A percentile compares a stretch with the other conserved stretches of the same genome.
Conservation (phyloP, 2,113 vertebrate genomes). For the Fregata magnificens region DNA sequence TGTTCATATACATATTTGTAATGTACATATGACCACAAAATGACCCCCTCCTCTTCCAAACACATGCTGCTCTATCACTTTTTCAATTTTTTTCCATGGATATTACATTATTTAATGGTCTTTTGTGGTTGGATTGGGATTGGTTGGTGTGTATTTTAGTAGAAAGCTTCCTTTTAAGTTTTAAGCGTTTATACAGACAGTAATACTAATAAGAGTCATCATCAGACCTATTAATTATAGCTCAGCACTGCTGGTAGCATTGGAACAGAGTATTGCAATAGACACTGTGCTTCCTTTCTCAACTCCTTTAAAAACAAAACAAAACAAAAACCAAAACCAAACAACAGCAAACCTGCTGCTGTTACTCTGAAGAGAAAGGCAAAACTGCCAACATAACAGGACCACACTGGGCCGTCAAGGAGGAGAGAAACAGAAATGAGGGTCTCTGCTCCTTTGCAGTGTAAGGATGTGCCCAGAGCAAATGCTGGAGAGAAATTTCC, state of each 20-base stretch:
- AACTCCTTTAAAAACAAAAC: not conserved
- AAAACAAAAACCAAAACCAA: not conserved
- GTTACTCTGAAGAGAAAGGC: not conserved
- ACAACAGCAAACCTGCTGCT: not conserved
- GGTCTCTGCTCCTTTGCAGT: not conserved
- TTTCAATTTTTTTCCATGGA: not conserved
- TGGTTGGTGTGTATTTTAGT: not conserved
- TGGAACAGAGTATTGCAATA: not conserved
- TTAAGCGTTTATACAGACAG: not conserved
- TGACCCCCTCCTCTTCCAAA: not conserved
- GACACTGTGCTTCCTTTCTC: not conserved
- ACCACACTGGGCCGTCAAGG: not conserved
- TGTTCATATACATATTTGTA: not conserved
- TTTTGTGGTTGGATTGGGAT: not conserved
- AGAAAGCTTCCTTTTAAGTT: not conserved
- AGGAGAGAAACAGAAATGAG: not conserved
- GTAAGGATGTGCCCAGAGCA: not conserved
- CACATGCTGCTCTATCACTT: not conserved
- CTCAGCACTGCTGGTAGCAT: not conserved
- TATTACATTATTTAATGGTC: not conserved
- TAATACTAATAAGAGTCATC: not conserved
- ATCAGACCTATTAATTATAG: not conserved
- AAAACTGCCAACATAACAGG: not conserved
- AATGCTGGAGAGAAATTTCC: not conserved
- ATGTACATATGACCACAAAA: not conserved